Conservation (phyloP, 2,888 invertebrate species). For the Oscheius myriophilus region DNA sequence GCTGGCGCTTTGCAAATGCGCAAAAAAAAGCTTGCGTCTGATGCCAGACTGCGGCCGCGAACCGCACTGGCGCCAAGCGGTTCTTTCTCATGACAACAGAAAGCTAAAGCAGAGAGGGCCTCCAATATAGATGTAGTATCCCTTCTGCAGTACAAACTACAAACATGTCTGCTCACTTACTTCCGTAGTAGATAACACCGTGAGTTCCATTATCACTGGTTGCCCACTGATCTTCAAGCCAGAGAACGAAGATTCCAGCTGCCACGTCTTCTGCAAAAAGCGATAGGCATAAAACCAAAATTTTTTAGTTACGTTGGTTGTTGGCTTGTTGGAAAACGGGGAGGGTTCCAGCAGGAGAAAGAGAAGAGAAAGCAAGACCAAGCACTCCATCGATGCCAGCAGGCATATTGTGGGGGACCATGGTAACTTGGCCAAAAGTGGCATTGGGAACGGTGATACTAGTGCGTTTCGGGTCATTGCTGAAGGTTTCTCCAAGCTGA, state of each 20-base stretch:
- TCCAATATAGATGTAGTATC: too few relatives aligned
- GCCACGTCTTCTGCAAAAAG: slow-evolving; percentile 9
- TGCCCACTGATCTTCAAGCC: slow-evolving; percentile 27
- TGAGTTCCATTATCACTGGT: slow-evolving; percentile 28
- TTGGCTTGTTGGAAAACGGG: slow-evolving; percentile 15
- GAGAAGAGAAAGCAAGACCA: slow-evolving; percentile 9
- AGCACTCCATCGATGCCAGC: slow-evolving; percentile 21
- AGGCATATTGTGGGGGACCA: slow-evolving; percentile 6
- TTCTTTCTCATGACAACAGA: too few relatives aligned
- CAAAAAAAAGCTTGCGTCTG: too few relatives aligned
- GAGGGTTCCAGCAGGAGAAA: not conserved
- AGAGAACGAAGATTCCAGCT: slow-evolving; percentile 10
- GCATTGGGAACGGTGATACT: slow-evolving; percentile 14
- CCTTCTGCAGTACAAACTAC: too few relatives aligned
- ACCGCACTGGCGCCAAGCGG: too few relatives aligned
- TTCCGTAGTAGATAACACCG: slow-evolving; percentile 32
- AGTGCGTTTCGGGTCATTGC: not conserved
- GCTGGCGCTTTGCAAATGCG: too few relatives aligned
- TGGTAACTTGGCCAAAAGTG: slow-evolving; percentile 19
- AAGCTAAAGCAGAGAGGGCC: too few relatives aligned
- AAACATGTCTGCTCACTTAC: too few relatives aligned
- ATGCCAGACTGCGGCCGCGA: too few relatives aligned
- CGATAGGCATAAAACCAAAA: not conserved
- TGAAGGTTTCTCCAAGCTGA: slow-evolving; percentile 21
- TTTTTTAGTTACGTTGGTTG: not conserved